phyloP scores from a whole-genome alignment of 92 coral and sea anemone genomes.

The Palythoa heliodiscus region DNA sequence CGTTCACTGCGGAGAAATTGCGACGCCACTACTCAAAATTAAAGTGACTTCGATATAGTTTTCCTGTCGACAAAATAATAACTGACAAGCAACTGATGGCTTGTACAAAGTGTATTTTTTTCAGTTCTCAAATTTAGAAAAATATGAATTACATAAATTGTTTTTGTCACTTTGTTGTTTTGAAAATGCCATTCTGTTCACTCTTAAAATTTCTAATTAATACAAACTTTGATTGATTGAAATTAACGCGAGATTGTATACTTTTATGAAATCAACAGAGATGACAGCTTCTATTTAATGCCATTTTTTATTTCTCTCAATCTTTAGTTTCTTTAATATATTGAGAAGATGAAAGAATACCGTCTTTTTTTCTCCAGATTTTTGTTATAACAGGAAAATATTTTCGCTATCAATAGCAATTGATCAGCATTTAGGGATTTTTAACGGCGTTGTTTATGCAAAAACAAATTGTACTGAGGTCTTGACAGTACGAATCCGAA shows the following conservation, averaged over 20 bases:
- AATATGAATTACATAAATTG: not conserved
- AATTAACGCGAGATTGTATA: not conserved
- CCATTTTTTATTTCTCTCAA: not conserved
- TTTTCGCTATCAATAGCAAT: too few relatives aligned
- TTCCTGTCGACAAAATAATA: not conserved
- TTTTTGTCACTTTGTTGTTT: constrained; percentile 2
- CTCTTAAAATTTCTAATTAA: not conserved
- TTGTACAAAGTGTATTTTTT: not conserved
- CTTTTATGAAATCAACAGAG: not conserved
- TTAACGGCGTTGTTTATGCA: too few relatives aligned
- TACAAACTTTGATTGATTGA: constrained; percentile 6
- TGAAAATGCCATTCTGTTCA: not conserved
- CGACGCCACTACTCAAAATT: too few relatives aligned
- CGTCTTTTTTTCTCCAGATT: too few relatives aligned
- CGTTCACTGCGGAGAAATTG: too few relatives aligned
- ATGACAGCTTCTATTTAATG: not conserved
- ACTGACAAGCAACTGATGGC: not conserved
- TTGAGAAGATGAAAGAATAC: too few relatives aligned
- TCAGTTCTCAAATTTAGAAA: not conserved
- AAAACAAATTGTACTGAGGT: too few relatives aligned
- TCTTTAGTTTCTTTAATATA: not conserved
- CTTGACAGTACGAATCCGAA: too few relatives aligned
- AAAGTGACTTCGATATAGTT: not conserved
- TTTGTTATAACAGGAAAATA: too few relatives aligned
- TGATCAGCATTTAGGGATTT: too few relatives aligned